Evolutionary conservation across 2,113 vertebrate genomes (phyloP).

Genomic region (Rhombomys opimus): DNA sequence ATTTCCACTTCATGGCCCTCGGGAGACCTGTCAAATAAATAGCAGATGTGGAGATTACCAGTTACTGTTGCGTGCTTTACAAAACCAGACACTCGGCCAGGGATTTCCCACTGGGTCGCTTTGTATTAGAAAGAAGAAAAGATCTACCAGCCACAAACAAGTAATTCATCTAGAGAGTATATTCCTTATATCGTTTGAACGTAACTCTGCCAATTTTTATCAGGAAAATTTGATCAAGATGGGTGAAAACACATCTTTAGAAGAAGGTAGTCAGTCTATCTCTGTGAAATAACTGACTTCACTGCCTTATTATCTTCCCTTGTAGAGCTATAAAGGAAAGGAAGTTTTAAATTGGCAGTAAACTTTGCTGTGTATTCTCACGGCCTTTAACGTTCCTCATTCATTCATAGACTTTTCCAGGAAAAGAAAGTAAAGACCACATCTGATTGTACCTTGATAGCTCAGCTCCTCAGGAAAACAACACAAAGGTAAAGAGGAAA

Average conservation of each 20-base stretch:
- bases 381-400: neutral
- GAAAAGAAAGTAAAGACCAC: neutral
- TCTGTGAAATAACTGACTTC: neutral
- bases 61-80: conserved; percentile 74
- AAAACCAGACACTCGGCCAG: conserved; percentile 74
- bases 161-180: neutral
- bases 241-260: neutral
- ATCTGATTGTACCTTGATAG: conserved; percentile 8
- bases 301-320: neutral
- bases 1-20: conserved; percentile 71
- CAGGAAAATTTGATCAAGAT: conserved; percentile 12
- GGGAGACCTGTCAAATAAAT: conserved; percentile 80
- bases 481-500: neutral
- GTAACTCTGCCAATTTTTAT: conserved; percentile 25
- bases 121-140: conserved; percentile 58
- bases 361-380: neutral
- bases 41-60: conserved; percentile 82
- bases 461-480: neutral
- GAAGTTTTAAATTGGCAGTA: neutral
- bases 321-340: neutral
- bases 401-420: conserved; percentile 21
- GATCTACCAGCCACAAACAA: conserved; percentile 58
- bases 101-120: conserved; percentile 63
- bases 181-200: neutral
- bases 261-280: conserved; percentile 43